phyloP scores from a whole-genome alignment of 2,113 vertebrate genomes.

The Aspidoscelis tigris region DNA sequence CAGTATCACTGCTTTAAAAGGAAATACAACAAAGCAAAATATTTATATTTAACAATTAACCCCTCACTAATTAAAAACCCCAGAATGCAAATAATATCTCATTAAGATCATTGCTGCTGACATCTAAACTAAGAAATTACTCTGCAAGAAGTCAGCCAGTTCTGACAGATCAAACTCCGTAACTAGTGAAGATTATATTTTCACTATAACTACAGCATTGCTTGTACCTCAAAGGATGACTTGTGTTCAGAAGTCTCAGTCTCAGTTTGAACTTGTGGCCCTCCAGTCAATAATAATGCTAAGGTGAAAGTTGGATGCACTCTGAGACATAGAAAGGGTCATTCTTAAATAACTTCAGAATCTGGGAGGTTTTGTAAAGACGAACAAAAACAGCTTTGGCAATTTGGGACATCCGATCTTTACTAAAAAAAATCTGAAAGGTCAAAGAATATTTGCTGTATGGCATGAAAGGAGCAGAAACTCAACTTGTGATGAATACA shows the following conservation, averaged over 20 bases:
- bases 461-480: slow-evolving; percentile 37
- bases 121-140: too few species aligned
- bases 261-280: slow-evolving; percentile 28
- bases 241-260: slow-evolving; percentile 29
- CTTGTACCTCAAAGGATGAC: not conserved
- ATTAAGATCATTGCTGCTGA: too few species aligned
- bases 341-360: slow-evolving; percentile 31
- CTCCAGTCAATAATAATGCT: slow-evolving; percentile 4
- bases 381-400: slow-evolving; percentile 4
- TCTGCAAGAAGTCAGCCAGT: not conserved
- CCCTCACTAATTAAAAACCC: too few species aligned
- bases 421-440: slow-evolving; percentile 44
- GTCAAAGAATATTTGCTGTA: slow-evolving; percentile 43
- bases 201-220: slow-evolving; percentile 1
- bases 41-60: too few species aligned
- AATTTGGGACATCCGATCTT: slow-evolving; percentile 23
- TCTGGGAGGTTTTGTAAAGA: not conserved
- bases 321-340: slow-evolving; percentile 24
- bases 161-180: not conserved
- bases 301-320: slow-evolving; percentile 7
- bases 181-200: slow-evolving; percentile 23
- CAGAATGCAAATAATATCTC: too few species aligned
- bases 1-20: too few species aligned
- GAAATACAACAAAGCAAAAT: too few species aligned
- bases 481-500: slow-evolving; percentile 38